Conservation (phyloP, 2,888 invertebrate species). For the Hoplodrina blanda region DNA sequence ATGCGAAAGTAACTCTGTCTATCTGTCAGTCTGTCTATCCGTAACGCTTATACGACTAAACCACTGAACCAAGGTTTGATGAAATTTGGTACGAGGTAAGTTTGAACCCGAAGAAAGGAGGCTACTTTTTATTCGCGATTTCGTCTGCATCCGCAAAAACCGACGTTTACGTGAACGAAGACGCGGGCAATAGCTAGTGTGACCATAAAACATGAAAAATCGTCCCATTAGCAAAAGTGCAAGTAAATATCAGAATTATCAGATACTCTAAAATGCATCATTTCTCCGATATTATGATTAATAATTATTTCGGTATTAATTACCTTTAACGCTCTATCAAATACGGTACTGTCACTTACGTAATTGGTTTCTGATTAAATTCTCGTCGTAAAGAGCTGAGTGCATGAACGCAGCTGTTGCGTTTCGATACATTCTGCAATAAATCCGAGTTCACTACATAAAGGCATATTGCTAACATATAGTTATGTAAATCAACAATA, state of each 20-base stretch:
- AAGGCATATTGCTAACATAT: constrained; percentile 24
- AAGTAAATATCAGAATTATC: no score
- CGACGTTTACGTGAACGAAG: no score
- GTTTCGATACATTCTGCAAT: constrained; percentile 57
- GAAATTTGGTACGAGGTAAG: no score
- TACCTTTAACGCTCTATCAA: constrained; percentile 10
- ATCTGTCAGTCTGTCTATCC: no score
- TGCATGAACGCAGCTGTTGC: constrained; percentile 71
- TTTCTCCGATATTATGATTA: background rate
- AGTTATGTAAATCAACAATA: constrained; percentile 21
- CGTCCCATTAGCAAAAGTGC: background rate
- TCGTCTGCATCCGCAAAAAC: no score
- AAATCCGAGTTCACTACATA: constrained; percentile 32
- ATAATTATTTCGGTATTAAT: constrained; percentile 1
- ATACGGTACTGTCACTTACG: constrained; percentile 44
- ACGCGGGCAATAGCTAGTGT: no score
- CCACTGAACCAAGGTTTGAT: no score
- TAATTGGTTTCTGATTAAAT: constrained; percentile 73
- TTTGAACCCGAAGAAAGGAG: no score
- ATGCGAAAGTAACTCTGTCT: no score
- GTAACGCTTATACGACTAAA: no score
- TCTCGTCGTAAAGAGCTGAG: constrained; percentile 68
- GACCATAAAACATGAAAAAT: background rate
- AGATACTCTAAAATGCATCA: background rate
- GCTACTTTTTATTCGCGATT: no score